Conservation (phyloP, 2,113 vertebrate species). For the Paraplagusia blochii region DNA sequence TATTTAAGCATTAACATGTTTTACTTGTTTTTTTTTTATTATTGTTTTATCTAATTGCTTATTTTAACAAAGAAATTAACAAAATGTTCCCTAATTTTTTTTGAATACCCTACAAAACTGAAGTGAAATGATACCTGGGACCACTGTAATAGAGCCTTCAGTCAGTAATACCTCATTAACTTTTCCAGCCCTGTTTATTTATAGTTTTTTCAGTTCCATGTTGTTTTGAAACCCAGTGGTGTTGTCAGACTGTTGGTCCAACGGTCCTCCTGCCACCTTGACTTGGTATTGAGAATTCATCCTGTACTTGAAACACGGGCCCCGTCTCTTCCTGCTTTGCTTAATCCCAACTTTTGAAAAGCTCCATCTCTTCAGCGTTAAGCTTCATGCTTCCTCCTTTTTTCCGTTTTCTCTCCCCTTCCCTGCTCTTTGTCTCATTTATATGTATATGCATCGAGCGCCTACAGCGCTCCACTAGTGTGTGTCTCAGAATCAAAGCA, state of each 20-base stretch:
- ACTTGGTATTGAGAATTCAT: constrained; percentile 32
- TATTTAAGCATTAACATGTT: too few species aligned
- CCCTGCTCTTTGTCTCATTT: constrained; percentile 55
- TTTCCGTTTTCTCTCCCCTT: constrained; percentile 35
- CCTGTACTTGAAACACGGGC: constrained; percentile 33
- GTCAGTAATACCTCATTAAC: too few species aligned
- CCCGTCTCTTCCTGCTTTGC: constrained; percentile 51
- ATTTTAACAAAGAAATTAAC: not conserved
- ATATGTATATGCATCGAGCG: constrained; percentile 67
- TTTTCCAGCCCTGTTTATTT: not conserved
- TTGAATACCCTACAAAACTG: too few species aligned
- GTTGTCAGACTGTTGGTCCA: constrained; percentile 3
- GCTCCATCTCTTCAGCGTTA: constrained; percentile 55
- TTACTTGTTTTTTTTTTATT: not conserved
- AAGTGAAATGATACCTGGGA: too few species aligned
- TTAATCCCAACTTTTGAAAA: constrained; percentile 69
- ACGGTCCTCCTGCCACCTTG: constrained; percentile 9
- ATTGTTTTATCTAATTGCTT: not conserved
- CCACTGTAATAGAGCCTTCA: too few species aligned
- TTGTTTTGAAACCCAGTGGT: constrained; percentile 11
- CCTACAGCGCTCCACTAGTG: constrained; percentile 64
- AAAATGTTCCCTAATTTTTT: too few species aligned
- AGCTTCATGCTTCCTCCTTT: constrained; percentile 57
- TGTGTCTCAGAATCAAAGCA: constrained; percentile 53
- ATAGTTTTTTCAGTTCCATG: not conserved